Conservation (phyloP, 2,888 invertebrate genomes). For the Dasypogon diadema region DNA sequence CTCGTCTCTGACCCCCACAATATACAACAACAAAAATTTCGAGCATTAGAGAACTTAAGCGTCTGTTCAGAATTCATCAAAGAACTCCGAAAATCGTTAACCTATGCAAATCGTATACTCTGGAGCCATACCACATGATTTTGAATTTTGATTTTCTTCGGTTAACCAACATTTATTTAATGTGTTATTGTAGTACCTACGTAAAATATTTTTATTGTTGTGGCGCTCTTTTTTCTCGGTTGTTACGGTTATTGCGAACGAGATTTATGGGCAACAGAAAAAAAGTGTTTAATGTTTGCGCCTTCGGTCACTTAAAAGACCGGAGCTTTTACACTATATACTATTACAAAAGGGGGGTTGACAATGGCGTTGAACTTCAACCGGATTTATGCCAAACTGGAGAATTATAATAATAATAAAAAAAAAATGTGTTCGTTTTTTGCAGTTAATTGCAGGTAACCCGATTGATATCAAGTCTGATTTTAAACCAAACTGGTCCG, state of each 20-base stretch:
- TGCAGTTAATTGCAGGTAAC: not conserved
- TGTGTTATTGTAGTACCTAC: not conserved
- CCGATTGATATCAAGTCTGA: not conserved
- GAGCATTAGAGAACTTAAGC: not conserved
- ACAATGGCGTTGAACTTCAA: constrained; percentile 8
- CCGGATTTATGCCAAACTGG: constrained; percentile 14
- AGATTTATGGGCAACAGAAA: not conserved
- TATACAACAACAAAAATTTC: not conserved
- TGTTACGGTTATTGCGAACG: constrained; percentile 3
- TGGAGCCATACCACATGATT: not conserved
- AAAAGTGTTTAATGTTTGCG: not conserved
- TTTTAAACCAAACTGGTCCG: not conserved
- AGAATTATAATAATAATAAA: constrained; percentile 16
- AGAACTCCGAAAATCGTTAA: constrained; percentile 1
- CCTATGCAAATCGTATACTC: not conserved
- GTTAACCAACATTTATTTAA: not conserved
- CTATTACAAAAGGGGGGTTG: too few relatives aligned
- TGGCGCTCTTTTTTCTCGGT: not conserved
- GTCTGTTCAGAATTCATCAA: not conserved
- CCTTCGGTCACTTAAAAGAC: not conserved
- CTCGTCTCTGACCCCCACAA: not conserved
- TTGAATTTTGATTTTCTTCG: not conserved
- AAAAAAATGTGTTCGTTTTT: not conserved
- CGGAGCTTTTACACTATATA: too few relatives aligned
- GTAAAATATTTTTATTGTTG: not conserved